Base-by-base conservation (phyloP, 2,888 invertebrate genomes). In the Lepeophtheirus nordmannii region DNA sequence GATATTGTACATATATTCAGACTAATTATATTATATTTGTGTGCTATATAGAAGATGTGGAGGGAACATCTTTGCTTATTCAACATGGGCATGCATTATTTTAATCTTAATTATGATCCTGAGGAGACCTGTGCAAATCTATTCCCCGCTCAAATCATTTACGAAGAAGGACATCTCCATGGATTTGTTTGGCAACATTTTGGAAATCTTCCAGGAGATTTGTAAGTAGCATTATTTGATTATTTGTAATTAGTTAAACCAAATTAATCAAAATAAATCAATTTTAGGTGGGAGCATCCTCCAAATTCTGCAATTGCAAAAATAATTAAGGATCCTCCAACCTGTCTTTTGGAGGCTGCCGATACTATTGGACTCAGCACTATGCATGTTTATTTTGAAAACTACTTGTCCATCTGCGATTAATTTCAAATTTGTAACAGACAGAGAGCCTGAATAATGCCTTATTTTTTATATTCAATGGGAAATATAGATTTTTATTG, bases 161-260 rank as follows among this genome's bases (percentile, higher is more conserved):
- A 57, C 11, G 30, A 46, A 14, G 37, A 57, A 17, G 64, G 57
- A 12, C n/a, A 7, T 30, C 37, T 64, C 14, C n/a, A 64, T 57
- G 64, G 46, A 17, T 64, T 64, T 37, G 64, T 64, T 14, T 64
- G 64, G 64, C 64, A 64, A 37, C 64, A 64, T 11, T 12, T 57
- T 30, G 57, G 46, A n/a, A n/a, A 1, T 30, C 37, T 64, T 14
- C 23, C 23, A n/a, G 64, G 64, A 22, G 57, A 64, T 22, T n/a
- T 17, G 30, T 30, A 30, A 30, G 30, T 30, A 30, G 30, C n/a
- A n/a, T n/a, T n/a, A n/a, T n/a, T 30, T 30, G 30, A 30, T 30
- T 30, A 30, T 30, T 30, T 30, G 30, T 2, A 7, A 7, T 7
- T 30, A 30, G 7, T 30, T 30, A 30, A 2, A 30, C 30, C 7